Base-by-base conservation (phyloP, 37 sponge, comb jelly and placozoan genomes). In the Aplysina aerophoba region DNA sequence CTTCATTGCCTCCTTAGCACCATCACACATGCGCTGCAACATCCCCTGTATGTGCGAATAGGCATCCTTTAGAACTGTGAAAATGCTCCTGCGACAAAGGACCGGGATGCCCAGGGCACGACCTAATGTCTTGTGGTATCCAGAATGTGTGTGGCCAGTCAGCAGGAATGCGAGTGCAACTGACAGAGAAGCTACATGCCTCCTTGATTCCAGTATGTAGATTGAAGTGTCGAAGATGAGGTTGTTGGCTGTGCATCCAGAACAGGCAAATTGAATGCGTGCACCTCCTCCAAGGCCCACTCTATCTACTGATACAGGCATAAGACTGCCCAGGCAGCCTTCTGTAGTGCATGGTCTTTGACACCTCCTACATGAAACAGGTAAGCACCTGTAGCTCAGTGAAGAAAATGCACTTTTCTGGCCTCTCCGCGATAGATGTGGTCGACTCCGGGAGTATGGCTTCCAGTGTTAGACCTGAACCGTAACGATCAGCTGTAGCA, bases 131-230 rank as follows among this genome's bases (percentile, higher is more conserved):
- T 79, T 86, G 34, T 35, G 19, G 80, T 86, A 86, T 37, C 30
- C 27, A n/a, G 80, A 53, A 39, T 86, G 69, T 16, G 69, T 86
- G 34, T 73, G n/a, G 2, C 86, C 86, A 31, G 68, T 20, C 14
- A 65, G 6, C 2, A 86, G 61, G 56, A 86, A 86, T 22, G 80
- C 86, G 5, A 79, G 69, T 14, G 69, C 22, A 28, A 67, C 69
- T 25, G 69, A 16, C 22, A 67, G 69, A 67, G 69, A 67, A 14
- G n/a, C 69, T 25, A 67, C 27, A 14, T 13, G 14, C 14, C 69
- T 16, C n/a, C 69, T 67, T 20, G 69, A 67, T 22, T 67, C 69
- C 13, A 67, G 28, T 24, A 67, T 28, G 69, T 67, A 67, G 15
- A 28, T 67, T 15, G 69, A 67, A 22, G 27, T 24, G 27, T 67